Conservation (phyloP, 1,140 invertebrate genomes). For the Tetramorium parvispinum region DNA sequence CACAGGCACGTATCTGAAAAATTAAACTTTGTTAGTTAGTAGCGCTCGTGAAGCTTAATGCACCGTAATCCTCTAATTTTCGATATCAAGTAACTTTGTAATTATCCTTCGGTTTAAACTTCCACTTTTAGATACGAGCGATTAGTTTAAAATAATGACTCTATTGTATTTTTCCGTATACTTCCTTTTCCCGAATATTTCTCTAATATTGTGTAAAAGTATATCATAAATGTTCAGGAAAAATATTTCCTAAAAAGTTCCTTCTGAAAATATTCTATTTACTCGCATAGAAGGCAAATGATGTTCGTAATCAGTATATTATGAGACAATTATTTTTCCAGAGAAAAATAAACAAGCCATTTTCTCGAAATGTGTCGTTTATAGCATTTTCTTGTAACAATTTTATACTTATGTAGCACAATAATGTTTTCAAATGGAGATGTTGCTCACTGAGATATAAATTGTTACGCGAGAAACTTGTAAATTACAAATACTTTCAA, state of each 20-base stretch:
- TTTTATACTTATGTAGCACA: background rate
- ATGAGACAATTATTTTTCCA: background rate
- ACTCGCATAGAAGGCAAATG: background rate
- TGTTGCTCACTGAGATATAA: slow-evolving; percentile 1
- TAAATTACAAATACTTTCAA: slow-evolving; percentile 24
- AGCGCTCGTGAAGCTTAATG: background rate
- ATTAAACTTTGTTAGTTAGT: slow-evolving; percentile 5
- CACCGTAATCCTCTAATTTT: slow-evolving; percentile 19
- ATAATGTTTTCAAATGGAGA: background rate
- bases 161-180: background rate
- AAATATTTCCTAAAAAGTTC: background rate
- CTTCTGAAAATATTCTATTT: background rate
- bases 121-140: background rate
- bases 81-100: background rate
- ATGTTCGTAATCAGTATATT: background rate
- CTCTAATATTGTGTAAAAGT: background rate
- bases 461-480: slow-evolving; percentile 21
- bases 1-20: background rate
- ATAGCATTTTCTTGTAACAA: background rate
- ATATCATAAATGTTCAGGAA: background rate
- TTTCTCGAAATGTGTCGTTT: background rate
- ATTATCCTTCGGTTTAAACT: slow-evolving; percentile 5
- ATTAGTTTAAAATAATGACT: background rate
- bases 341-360: background rate
- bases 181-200: background rate